These are phyloP conservation scores for Macrostomum cliftonense DNA, from an alignment of 2,888 invertebrate species.

Conservation along the genomic window DNA sequence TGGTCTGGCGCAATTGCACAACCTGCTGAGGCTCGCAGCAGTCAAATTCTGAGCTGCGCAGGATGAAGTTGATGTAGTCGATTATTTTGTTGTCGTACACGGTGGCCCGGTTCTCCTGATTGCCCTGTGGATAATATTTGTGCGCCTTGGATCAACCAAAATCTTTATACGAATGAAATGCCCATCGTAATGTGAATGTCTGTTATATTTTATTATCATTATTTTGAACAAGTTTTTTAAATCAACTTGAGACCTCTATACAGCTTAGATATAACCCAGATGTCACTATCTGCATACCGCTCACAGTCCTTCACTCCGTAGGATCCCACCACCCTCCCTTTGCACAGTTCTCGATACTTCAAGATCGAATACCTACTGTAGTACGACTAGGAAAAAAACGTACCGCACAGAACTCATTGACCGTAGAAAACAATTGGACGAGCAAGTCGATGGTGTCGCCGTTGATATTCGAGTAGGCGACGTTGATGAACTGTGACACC, in stretches of 20 bases:
- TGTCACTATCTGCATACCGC: no score
- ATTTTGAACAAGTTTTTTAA: no score
- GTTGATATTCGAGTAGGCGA: slow-evolving; percentile 34
- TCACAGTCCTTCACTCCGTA: no score
- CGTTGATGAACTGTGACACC: slow-evolving; percentile 31
- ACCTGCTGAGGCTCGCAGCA: slow-evolving; percentile 29
- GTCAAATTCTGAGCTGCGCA: slow-evolving; percentile 29
- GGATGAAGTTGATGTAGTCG: slow-evolving; percentile 37
- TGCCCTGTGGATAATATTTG: slow-evolving; percentile 27
- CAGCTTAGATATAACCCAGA: no score
- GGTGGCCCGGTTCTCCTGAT: slow-evolving; percentile 32
- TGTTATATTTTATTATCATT: no score
- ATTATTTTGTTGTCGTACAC: slow-evolving; percentile 35
- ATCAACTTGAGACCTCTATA: no score
- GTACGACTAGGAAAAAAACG: slow-evolving; percentile 12
- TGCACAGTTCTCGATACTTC: no score
- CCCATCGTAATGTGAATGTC: no score
- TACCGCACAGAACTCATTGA: slow-evolving; percentile 36
- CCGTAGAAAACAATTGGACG: slow-evolving; percentile 33
- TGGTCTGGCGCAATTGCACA: slow-evolving; percentile 23
- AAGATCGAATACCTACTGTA: no score
- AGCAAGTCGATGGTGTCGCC: slow-evolving; percentile 28
- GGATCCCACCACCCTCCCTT: no score
- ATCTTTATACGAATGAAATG: no score
- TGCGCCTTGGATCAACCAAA: no score